Percentiles rank a stretch among this genome's conserved stretches.
Evolutionary conservation across 2,888 invertebrate genomes (phyloP).

Genomic region (Lasioglossum pauxillum): DNA sequence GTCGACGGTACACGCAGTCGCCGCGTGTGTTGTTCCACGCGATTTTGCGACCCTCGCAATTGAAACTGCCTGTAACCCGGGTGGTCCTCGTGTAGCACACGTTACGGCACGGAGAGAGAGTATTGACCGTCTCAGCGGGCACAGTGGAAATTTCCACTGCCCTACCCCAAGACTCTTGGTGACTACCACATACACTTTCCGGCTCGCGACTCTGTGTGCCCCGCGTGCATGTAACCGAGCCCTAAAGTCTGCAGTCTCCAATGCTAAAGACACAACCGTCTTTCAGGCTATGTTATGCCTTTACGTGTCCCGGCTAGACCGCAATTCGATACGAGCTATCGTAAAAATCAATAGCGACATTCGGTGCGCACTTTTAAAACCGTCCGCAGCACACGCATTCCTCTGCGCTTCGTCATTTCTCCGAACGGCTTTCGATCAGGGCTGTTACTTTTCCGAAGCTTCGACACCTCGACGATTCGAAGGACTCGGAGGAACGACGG

Average conservation of each 20-base stretch:
- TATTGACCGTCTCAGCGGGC: slow-evolving; percentile 83
- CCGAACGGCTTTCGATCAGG: not conserved
- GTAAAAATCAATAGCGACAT: slow-evolving; percentile 20
- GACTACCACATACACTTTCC: slow-evolving; percentile 66
- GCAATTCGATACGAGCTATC: slow-evolving; percentile 30
- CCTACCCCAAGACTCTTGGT: slow-evolving; percentile 80
- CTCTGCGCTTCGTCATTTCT: not conserved
- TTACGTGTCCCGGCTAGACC: slow-evolving; percentile 2
- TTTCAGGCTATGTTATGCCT: slow-evolving; percentile 34
- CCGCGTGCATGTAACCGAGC: slow-evolving; percentile 57
- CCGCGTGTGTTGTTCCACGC: not conserved
- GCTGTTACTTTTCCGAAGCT: too few species aligned
- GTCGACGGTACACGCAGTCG: not conserved
- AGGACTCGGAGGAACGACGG: too few species aligned
- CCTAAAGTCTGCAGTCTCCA: slow-evolving; percentile 62
- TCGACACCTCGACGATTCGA: too few species aligned
- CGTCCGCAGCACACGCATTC: not conserved
- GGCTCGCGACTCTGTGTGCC: slow-evolving; percentile 37
- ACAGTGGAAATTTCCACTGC: slow-evolving; percentile 84
- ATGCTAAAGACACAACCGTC: slow-evolving; percentile 49
- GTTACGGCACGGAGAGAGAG: slow-evolving; percentile 80
- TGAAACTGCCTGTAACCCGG: slow-evolving; percentile 72
- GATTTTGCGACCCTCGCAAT: slow-evolving; percentile 24
- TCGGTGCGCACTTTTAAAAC: not conserved
- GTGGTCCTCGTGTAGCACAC: slow-evolving; percentile 70